Evolutionary conservation across 2,797 vertebrate species (phyloP).

Genomic region (Mus caroli): DNA sequence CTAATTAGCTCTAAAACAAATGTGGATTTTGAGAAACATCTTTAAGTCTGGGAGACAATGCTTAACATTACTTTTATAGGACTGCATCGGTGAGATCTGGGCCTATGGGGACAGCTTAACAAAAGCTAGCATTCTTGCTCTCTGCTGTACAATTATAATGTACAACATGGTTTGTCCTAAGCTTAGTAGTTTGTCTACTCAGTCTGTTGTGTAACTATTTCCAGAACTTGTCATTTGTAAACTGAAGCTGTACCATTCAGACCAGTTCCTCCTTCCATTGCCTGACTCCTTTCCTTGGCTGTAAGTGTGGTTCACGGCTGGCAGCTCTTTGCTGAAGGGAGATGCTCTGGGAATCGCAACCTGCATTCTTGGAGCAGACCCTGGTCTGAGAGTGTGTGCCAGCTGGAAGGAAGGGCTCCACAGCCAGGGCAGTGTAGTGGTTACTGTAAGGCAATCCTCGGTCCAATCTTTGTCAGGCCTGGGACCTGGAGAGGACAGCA

Average conservation of each 20-base stretch:
- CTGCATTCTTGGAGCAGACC: neutral
- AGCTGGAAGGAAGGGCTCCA: neutral
- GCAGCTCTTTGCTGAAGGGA: neutral
- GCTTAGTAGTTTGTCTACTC: constrained; percentile 1
- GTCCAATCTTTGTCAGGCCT: neutral
- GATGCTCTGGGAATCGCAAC: neutral
- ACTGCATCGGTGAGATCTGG: neutral
- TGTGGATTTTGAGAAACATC: constrained; percentile 22
- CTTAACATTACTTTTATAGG: neutral
- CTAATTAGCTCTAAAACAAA: neutral
- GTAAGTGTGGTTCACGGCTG: neutral
- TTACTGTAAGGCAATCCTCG: neutral
- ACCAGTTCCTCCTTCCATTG: neutral
- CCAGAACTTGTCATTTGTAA: constrained; percentile 39
- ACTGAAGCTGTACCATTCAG: neutral
- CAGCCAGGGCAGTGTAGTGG: neutral
- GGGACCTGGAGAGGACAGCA: neutral
- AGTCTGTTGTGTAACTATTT: neutral
- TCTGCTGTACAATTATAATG: neutral
- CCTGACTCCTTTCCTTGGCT: neutral
- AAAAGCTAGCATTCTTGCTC: neutral
- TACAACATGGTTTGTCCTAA: neutral
- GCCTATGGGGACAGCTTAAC: neutral
- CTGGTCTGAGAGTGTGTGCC: neutral
- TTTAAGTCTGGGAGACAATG: constrained; percentile 44